phyloP scores from a whole-genome alignment of 2,888 invertebrate species.

The Drosophila falleni region DNA sequence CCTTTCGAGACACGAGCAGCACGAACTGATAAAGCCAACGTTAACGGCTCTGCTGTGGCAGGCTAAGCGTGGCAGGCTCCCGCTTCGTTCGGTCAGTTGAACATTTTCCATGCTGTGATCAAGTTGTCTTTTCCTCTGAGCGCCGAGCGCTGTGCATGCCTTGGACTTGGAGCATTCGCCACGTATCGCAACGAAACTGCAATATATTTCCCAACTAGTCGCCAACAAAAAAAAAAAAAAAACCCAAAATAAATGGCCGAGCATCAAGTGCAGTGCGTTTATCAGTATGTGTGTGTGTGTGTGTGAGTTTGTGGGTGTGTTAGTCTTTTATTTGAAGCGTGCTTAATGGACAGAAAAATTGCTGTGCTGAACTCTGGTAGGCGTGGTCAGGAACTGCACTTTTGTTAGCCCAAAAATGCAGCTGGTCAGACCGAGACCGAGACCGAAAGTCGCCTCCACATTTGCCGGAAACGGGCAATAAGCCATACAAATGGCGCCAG shows the following conservation, averaged over 20 bases:
- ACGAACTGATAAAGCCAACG: conserved; percentile 76
- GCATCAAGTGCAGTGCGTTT: conserved; percentile 65
- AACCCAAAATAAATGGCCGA: conserved; percentile 53
- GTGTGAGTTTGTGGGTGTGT: conserved; percentile 22
- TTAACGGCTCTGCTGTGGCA: conserved; percentile 37
- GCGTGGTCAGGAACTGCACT: conserved; percentile 61
- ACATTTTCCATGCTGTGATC: conserved; percentile 81
- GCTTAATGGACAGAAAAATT: conserved; percentile 61
- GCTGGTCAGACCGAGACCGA: conserved; percentile 26
- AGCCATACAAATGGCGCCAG: conserved; percentile 49
- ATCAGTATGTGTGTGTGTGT: conserved; percentile 28
- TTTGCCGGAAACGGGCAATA: conserved; percentile 48
- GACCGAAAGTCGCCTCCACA: conserved; percentile 38
- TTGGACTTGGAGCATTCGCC: conserved; percentile 76
- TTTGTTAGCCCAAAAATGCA: conserved; percentile 28
- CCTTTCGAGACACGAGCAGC: conserved; percentile 23
- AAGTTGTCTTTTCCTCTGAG: conserved; percentile 80
- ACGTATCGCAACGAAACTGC: conserved; percentile 50
- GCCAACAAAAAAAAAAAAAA: no score
- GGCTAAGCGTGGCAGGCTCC: conserved; percentile 71
- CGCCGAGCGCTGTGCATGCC: conserved; percentile 78
- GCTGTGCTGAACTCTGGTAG: conserved; percentile 40
- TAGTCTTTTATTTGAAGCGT: conserved; percentile 34
- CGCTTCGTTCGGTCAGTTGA: conserved; percentile 79
- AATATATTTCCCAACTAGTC: conserved; percentile 33